Conservation (phyloP, 1,140 invertebrate species). For the Cotesia glomerata region DNA sequence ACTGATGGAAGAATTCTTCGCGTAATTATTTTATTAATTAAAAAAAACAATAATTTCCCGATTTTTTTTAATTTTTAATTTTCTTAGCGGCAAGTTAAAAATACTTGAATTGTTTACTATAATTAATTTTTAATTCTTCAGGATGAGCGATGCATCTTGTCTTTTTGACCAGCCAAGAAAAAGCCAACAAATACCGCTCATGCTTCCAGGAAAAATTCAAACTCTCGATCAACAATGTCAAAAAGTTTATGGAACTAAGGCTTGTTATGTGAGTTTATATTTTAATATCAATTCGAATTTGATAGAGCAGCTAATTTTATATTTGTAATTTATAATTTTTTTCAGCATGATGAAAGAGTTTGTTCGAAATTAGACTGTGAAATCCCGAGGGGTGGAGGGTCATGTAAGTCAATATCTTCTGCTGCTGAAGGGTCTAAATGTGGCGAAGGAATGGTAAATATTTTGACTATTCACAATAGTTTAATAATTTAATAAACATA, state of each 20-base stretch:
- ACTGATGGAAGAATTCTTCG: constrained; percentile 40
- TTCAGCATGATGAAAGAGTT: constrained; percentile 37
- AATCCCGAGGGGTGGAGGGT: constrained; percentile 62
- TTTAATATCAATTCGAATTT: neutral
- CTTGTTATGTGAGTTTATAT: constrained; percentile 71
- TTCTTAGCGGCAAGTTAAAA: no score
- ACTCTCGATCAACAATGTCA: constrained; percentile 88
- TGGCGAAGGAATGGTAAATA: constrained; percentile 80
- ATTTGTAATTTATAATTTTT: neutral
- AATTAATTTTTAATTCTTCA: constrained; percentile 14
- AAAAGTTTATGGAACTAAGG: constrained; percentile 82
- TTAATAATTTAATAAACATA: no score
- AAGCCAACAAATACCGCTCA: constrained; percentile 76
- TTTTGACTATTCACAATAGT: neutral
- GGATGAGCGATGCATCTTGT: constrained; percentile 70
- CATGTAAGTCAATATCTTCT: constrained; percentile 86
- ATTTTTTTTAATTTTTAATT: no score
- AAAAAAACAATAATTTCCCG: neutral
- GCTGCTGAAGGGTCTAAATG: constrained; percentile 92
- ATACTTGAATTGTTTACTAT: no score
- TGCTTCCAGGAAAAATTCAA: constrained; percentile 83
- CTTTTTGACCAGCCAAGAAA: constrained; percentile 86
- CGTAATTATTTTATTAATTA: constrained; percentile 25
- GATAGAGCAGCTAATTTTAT: neutral
- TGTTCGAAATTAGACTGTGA: constrained; percentile 40